A percentile compares a stretch with the other conserved stretches of the same genome.
Evolutionary conservation across 2,888 invertebrate genomes (phyloP).

Genomic region (Baccha elongata): DNA sequence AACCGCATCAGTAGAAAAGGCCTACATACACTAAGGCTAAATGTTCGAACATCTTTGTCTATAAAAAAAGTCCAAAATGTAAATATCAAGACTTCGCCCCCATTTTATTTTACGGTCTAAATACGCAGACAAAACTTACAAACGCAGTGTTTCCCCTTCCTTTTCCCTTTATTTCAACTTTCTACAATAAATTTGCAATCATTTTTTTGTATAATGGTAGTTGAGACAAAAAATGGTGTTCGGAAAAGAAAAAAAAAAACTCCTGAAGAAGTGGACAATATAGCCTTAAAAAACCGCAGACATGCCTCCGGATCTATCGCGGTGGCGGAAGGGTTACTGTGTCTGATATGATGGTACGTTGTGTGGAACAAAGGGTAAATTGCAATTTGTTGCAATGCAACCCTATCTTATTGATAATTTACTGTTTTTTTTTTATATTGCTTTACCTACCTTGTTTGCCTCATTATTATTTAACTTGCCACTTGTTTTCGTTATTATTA

Average conservation of each 20-base stretch:
- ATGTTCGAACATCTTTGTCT: background rate
- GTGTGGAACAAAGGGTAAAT: constrained; percentile 56
- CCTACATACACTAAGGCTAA: background rate
- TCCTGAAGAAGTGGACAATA: constrained; percentile 17
- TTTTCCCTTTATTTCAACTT: background rate
- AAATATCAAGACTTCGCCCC: background rate
- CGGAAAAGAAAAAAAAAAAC: background rate
- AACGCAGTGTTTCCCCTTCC: constrained; percentile 2
- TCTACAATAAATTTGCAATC: constrained; percentile 8
- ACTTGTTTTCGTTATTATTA: constrained; percentile 45
- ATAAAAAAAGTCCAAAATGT: background rate
- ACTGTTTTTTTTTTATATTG: constrained; percentile 12
- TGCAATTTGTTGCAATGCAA: constrained; percentile 73
- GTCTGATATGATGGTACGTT: constrained; percentile 37
- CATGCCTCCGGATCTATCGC: constrained; percentile 30
- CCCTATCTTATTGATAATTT: constrained; percentile 56
- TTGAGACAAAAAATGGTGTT: constrained; percentile 17
- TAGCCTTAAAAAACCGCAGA: constrained; percentile 52
- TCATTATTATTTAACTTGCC: constrained; percentile 54
- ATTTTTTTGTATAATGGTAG: background rate
- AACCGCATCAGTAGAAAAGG: constrained; percentile 12
- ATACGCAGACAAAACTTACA: constrained; percentile 42
- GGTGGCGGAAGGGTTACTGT: constrained; percentile 27
- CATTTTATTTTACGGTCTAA: constrained; percentile 58
- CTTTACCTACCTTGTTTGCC: constrained; percentile 7